Evolutionary conservation across 2,113 vertebrate species (phyloP).

Genomic region (Egretta garzetta): DNA sequence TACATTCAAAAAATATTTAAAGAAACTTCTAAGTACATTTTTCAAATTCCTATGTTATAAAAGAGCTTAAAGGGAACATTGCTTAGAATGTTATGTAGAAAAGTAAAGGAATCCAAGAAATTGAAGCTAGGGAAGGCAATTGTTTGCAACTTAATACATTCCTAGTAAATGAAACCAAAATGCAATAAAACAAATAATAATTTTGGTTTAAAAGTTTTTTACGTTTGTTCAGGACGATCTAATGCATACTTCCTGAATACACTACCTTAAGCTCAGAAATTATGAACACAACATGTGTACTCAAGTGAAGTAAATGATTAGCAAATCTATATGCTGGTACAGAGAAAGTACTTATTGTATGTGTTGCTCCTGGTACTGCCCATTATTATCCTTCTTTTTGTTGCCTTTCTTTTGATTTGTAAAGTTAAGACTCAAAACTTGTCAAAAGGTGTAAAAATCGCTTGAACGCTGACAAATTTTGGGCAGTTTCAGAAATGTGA

Average conservation of each 20-base stretch:
- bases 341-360: neutral
- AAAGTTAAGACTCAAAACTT: neutral
- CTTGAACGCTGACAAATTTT: neutral
- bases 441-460: neutral
- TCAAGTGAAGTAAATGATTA: neutral
- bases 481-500: conserved; percentile 35
- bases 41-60: neutral
- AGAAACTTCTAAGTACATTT: neutral
- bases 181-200: neutral
- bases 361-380: neutral
- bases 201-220: neutral
- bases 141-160: neutral
- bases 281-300: neutral
- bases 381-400: neutral
- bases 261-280: neutral
- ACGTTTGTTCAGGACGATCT: neutral
- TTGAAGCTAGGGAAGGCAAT: neutral
- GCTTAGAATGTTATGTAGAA: neutral
- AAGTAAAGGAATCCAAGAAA: neutral
- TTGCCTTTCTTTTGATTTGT: neutral
- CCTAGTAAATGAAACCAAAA: neutral
- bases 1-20: neutral
- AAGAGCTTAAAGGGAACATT: neutral
- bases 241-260: neutral
- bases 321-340: neutral